Percentiles rank a stretch among this genome's conserved stretches.
phyloP scores from a whole-genome alignment of 1,140 invertebrate genomes.

The Parasteatoda tepidariorum region DNA sequence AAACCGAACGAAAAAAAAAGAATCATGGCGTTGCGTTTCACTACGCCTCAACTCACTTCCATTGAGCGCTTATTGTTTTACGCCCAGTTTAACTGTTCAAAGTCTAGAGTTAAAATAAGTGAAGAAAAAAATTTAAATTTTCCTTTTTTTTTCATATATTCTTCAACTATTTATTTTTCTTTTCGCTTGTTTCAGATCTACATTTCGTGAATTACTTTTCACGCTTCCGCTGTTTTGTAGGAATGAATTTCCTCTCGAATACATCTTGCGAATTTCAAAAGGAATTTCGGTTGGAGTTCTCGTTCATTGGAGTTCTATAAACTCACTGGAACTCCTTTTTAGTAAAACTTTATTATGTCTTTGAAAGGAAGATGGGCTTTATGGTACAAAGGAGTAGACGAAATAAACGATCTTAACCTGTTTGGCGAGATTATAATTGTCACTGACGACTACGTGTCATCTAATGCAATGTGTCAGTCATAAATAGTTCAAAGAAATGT shows the following conservation, averaged over 20 bases:
- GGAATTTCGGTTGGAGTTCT: conserved; percentile 23
- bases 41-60: conserved; percentile 39
- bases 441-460: too few species aligned
- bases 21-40: conserved; percentile 35
- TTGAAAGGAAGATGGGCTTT: too few species aligned
- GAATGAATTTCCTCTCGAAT: conserved; percentile 44
- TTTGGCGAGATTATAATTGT: too few species aligned
- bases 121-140: conserved; percentile 17
- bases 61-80: conserved; percentile 49
- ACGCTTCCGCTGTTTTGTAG: conserved; percentile 29
- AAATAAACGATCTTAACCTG: too few species aligned
- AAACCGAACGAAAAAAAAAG: background rate
- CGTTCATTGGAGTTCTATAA: background rate
- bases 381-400: too few species aligned
- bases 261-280: conserved; percentile 31
- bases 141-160: background rate
- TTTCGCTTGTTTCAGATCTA: conserved; percentile 32
- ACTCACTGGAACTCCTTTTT: too few species aligned
- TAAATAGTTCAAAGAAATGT: background rate
- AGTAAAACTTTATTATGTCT: too few species aligned
- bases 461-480: background rate
- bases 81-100: conserved; percentile 54
- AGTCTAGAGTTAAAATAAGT: conserved; percentile 20
- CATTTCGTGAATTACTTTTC: conserved; percentile 54
- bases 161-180: background rate